phyloP scores from a whole-genome alignment of 2,113 vertebrate species.

The Eidolon helvum region DNA sequence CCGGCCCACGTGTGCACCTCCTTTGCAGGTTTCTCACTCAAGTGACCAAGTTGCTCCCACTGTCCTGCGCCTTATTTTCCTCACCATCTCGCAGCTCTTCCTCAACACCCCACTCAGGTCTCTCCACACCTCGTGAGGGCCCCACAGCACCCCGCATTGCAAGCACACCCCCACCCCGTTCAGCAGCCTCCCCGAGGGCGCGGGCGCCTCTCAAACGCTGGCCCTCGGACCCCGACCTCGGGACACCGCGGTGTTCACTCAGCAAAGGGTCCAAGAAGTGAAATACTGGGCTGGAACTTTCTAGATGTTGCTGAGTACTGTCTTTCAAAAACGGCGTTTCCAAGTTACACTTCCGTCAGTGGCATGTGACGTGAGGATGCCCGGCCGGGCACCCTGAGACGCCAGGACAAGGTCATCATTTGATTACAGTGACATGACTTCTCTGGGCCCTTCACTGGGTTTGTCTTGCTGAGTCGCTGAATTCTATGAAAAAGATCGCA shows the following conservation, averaged over 20 bases:
- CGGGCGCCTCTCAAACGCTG: background rate
- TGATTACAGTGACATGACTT: too few species aligned
- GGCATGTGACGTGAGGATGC: too few species aligned
- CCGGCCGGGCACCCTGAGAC: too few species aligned
- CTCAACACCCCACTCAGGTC: background rate
- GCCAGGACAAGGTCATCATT: too few species aligned
- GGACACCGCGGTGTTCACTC: background rate
- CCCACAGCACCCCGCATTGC: too few species aligned
- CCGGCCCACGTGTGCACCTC: background rate
- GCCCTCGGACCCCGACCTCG: too few species aligned
- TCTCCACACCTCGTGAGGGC: too few species aligned
- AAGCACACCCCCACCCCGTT: too few species aligned
- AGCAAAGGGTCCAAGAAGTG: background rate
- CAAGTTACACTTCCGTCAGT: background rate
- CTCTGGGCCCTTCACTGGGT: background rate
- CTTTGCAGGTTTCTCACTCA: background rate
- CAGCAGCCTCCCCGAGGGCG: too few species aligned
- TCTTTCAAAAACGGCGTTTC: background rate
- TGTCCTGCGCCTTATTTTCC: background rate
- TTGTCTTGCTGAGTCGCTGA: background rate
- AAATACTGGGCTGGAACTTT: background rate
- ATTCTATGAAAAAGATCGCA: background rate
- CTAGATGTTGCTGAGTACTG: background rate
- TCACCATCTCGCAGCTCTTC: background rate
- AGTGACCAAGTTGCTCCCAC: background rate